phyloP scores from a whole-genome alignment of 2,888 invertebrate species.

The Amiota minor region DNA sequence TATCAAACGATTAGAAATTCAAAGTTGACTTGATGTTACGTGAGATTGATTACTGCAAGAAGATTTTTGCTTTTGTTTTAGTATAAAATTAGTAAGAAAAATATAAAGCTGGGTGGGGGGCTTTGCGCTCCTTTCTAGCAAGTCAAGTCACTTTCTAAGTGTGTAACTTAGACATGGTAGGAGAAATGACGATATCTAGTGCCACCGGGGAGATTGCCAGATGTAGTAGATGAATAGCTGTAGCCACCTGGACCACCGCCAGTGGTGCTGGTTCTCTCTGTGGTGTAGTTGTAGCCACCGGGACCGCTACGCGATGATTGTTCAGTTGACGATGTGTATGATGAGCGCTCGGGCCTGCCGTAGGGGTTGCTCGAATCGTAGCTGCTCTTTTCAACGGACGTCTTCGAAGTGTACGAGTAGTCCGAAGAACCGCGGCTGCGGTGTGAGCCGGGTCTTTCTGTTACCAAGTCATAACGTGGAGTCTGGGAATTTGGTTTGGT shows the following conservation, averaged over 20 bases:
- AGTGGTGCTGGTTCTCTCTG: conserved; percentile 82
- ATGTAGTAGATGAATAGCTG: conserved; percentile 85
- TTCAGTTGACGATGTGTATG: conserved; percentile 82
- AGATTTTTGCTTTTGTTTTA: background rate
- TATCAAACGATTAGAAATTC: background rate
- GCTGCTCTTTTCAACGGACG: conserved; percentile 76
- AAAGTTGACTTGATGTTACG: background rate
- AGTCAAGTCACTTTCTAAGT: background rate
- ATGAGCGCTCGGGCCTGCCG: conserved; percentile 78
- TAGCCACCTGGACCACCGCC: conserved; percentile 87
- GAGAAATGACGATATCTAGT: conserved; percentile 89
- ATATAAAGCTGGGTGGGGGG: background rate
- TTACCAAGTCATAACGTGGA: conserved; percentile 90
- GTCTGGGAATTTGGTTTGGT: conserved; percentile 79
- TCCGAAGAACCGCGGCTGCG: conserved; percentile 84
- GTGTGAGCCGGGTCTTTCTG: conserved; percentile 80
- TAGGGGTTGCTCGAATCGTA: conserved; percentile 76
- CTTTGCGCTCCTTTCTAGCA: no score
- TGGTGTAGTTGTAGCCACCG: conserved; percentile 84
- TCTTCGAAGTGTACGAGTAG: conserved; percentile 88
- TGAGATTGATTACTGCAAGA: background rate
- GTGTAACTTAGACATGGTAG: conserved; percentile 82
- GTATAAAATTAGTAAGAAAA: background rate
- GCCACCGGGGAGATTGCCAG: conserved; percentile 88
- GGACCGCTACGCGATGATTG: conserved; percentile 80